Evolutionary conservation across 2,888 invertebrate genomes (phyloP).

Genomic region (Lampropteryx suffumata): DNA sequence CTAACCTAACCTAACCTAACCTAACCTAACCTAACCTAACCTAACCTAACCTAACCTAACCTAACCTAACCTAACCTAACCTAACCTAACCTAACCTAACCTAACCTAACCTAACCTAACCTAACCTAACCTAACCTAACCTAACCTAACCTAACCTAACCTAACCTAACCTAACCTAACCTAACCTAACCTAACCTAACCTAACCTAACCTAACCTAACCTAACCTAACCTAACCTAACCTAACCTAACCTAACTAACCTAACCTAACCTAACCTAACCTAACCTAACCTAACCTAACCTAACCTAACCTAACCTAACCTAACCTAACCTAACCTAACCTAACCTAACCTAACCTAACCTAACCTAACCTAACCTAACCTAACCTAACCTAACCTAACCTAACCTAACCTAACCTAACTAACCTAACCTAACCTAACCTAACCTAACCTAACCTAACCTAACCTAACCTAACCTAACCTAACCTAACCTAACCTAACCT

Average conservation of each 20-base stretch:
- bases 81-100: conserved; percentile 23
- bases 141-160: conserved; percentile 26
- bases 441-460: conserved; percentile 27
- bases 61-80: conserved; percentile 26
- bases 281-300: conserved; percentile 31
- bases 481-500: conserved; percentile 16
- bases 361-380: conserved; percentile 29
- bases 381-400: conserved; percentile 30
- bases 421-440: conserved; percentile 28
- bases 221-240: conserved; percentile 32
- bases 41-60: conserved; percentile 25
- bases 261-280: conserved; percentile 27
- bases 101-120: conserved; percentile 22
- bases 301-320: conserved; percentile 30
- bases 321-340: conserved; percentile 28
- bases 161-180: conserved; percentile 27
- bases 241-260: conserved; percentile 21
- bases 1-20: conserved; percentile 25
- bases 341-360: conserved; percentile 30
- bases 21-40: conserved; percentile 26
- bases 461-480: conserved; percentile 27
- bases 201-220: conserved; percentile 26
- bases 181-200: conserved; percentile 33
- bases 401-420: conserved; percentile 28
- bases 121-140: conserved; percentile 10